Percentiles rank a stretch among this genome's conserved stretches.
Evolutionary conservation across 2,113 vertebrate genomes (phyloP).

Genomic region (rat (Rattus norvegicus)): DNA sequence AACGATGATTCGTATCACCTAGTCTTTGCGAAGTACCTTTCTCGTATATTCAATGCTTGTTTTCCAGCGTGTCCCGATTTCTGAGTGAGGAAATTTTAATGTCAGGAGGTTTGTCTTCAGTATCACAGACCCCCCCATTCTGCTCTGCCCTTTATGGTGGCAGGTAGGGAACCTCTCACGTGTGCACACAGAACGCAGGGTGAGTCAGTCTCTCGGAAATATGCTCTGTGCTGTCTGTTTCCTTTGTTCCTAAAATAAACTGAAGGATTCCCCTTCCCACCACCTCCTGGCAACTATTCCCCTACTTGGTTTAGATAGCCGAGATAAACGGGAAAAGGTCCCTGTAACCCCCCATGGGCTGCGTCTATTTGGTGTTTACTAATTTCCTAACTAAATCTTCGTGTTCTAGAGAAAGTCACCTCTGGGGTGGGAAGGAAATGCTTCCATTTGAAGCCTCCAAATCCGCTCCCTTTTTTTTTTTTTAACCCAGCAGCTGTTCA

Average conservation of each 20-base stretch:
- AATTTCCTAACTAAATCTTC: not conserved
- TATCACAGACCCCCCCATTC: not conserved
- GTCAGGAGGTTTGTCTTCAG: not conserved
- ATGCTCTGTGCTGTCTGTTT: not conserved
- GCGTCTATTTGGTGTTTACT: not conserved
- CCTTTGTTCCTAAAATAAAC: slow-evolving; percentile 26
- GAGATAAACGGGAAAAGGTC: not conserved
- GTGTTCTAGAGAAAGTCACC: not conserved
- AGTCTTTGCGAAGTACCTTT: slow-evolving; percentile 36
- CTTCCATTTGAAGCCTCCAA: slow-evolving; percentile 19
- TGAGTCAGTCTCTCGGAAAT: not conserved
- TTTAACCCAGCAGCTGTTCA: slow-evolving; percentile 44
- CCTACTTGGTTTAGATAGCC: slow-evolving; percentile 31
- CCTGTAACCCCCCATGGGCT: not conserved
- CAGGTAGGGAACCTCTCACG: not conserved
- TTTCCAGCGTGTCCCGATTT: slow-evolving; percentile 10
- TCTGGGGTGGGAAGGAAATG: not conserved
- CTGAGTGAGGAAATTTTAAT: not conserved
- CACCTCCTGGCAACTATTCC: not conserved
- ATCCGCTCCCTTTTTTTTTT: not conserved
- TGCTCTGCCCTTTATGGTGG: not conserved
- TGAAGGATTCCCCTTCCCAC: slow-evolving; percentile 14
- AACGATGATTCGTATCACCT: not conserved
- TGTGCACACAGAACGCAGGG: not conserved
- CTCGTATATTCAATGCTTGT: slow-evolving; percentile 17